Base-by-base conservation (phyloP, 2,888 invertebrate genomes). In the Heliconius aoede region DNA sequence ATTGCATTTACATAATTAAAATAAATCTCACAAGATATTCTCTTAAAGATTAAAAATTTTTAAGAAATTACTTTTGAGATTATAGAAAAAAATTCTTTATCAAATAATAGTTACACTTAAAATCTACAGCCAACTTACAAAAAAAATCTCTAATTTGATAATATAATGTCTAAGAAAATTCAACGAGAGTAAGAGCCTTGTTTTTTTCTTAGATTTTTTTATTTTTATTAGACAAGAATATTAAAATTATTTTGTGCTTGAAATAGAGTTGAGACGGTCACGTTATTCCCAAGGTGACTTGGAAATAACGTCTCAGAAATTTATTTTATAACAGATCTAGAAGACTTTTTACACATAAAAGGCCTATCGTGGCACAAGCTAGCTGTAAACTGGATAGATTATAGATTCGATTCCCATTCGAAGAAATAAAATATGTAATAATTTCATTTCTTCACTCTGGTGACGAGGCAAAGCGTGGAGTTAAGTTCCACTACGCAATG, bases 231-330 rank as follows among this genome's bases (percentile, higher is more conserved):
- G n/a, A n/a, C 9, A n/a, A 46, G 7, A 2, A 46, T 46, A 46
- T 46, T 46, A 46, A 18, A 46, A 46, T 46, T 46, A 46, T 46
- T 46, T 46, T 5, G 46, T 18, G 46, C 46, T 46, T 46, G 46
- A 55, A 55, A 55, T n/a, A 55, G 8, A n/a, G 21, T 55, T 9
- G 55, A 55, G 55, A 55, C n/a, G 55, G 9, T 55, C 55, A 55
- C 55, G 55, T 55, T 55, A 55, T n/a, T 55, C 55, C n/a, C 55
- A 55, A 55, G 55, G 55, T n/a, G 55, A 55, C 11, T 55, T 55
- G 11, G n/a, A n/a, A 55, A n/a, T n/a, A 55, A 55, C 51, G 7
- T 46, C 46, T 46, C 15, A 46, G 46, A 46, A 46, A 46, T 18
- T 46, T 46, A 46, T 15, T 51, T 51, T 8, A 51, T 51, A 51